These are phyloP conservation scores for Setipinna tenuifilis DNA, from an alignment of 2,797 vertebrate species.

Conservation along the genomic window DNA sequence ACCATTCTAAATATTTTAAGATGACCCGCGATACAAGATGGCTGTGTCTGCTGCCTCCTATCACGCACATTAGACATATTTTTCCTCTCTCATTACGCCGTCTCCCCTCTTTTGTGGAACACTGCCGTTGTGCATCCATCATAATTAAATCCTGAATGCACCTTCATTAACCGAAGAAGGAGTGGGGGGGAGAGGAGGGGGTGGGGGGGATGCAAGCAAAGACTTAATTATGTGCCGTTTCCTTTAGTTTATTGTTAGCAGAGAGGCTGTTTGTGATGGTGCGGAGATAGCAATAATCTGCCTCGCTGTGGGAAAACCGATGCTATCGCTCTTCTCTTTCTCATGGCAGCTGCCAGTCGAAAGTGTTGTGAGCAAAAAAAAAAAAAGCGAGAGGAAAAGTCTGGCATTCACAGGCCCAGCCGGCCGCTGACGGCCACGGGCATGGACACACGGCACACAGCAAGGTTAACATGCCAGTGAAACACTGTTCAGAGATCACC, in stretches of 20 bases:
- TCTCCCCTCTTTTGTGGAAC: constrained; percentile 41
- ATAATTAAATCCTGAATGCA: constrained; percentile 58
- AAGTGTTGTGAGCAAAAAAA: constrained; percentile 40
- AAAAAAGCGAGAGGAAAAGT: too few species aligned
- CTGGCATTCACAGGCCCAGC: too few species aligned
- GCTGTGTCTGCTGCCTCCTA: background rate
- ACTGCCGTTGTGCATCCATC: constrained; percentile 45
- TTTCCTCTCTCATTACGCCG: constrained; percentile 2
- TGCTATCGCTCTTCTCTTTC: constrained; percentile 62
- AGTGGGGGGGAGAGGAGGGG: constrained; percentile 53
- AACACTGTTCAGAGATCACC: constrained; percentile 51
- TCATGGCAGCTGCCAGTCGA: constrained; percentile 62
- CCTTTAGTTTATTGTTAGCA: constrained; percentile 56
- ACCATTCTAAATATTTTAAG: constrained; percentile 65
- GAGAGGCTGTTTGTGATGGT: constrained; percentile 56
- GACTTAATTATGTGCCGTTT: constrained; percentile 53
- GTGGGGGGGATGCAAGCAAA: constrained; percentile 35
- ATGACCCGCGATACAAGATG: constrained; percentile 43
- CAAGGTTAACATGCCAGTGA: constrained; percentile 47
- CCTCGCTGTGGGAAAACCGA: constrained; percentile 65
- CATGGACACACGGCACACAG: background rate
- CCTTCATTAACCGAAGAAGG: constrained; percentile 52
- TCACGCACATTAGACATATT: background rate
- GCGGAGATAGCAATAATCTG: constrained; percentile 51
- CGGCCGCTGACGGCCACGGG: background rate